Conservation (phyloP, 1,140 invertebrate species). For the Lasioglossum baleicum region DNA sequence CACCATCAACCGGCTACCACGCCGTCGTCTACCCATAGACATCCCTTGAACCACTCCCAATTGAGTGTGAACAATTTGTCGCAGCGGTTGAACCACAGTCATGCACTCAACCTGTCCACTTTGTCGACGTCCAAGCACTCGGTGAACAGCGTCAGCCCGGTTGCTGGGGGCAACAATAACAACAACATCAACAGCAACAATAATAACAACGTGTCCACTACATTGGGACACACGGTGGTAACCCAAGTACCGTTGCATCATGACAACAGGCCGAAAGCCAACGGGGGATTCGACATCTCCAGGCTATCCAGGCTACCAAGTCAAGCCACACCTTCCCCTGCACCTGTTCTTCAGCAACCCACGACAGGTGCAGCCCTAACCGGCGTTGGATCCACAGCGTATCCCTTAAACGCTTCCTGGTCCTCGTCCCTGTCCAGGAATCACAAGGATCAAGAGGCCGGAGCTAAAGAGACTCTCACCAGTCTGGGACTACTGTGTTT, state of each 20-base stretch:
- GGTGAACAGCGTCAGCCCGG: slow-evolving; percentile 82
- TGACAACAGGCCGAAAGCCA: slow-evolving; percentile 68
- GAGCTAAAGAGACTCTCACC: slow-evolving; percentile 90
- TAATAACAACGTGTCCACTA: slow-evolving; percentile 48
- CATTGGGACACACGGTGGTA: slow-evolving; percentile 43
- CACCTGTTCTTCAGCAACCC: slow-evolving; percentile 60
- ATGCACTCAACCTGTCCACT: slow-evolving; percentile 86
- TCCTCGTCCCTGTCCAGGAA: slow-evolving; percentile 78
- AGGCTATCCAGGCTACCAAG: slow-evolving; percentile 75
- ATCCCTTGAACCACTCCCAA: slow-evolving; percentile 76
- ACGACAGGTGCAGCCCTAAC: slow-evolving; percentile 27
- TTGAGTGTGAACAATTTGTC: slow-evolving; percentile 77
- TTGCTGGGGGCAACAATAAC: slow-evolving; percentile 59
- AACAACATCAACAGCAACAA: slow-evolving; percentile 36
- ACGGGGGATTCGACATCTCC: slow-evolving; percentile 81
- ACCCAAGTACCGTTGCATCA: slow-evolving; percentile 56
- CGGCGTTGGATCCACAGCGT: slow-evolving; percentile 60
- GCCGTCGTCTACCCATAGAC: slow-evolving; percentile 67
- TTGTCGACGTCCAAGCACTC: slow-evolving; percentile 86
- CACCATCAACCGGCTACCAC: slow-evolving; percentile 64
- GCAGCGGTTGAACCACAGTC: slow-evolving; percentile 75
- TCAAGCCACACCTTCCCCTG: slow-evolving; percentile 74
- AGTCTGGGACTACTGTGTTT: slow-evolving; percentile 92
- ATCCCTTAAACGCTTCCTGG: slow-evolving; percentile 80
- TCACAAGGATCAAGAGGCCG: slow-evolving; percentile 80